Evolutionary conservation across 1,140 invertebrate species (phyloP).

Genomic region (Lucilia sericata): DNA sequence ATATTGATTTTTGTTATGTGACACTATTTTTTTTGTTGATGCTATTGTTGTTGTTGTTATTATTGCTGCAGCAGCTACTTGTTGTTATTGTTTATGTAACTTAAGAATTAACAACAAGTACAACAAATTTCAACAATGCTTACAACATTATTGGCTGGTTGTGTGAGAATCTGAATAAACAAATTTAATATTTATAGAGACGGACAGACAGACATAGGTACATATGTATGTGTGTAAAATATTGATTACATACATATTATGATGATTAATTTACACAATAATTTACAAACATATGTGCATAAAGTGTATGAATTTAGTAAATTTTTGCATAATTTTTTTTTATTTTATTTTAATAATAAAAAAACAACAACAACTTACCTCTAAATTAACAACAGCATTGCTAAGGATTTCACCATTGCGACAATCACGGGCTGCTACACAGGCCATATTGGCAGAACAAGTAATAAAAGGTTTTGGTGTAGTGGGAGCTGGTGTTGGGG

Average conservation of each 20-base stretch:
- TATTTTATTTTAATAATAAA: slow-evolving; percentile 16
- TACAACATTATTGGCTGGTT: neutral
- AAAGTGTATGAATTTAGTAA: neutral
- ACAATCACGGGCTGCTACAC: slow-evolving; percentile 60
- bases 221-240: neutral
- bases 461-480: slow-evolving; percentile 53
- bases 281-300: neutral
- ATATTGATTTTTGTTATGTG: slow-evolving; percentile 25
- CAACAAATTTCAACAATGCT: neutral
- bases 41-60: neutral
- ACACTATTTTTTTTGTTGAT: neutral
- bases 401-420: slow-evolving; percentile 62
- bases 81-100: slow-evolving; percentile 1
- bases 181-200: neutral
- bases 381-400: slow-evolving; percentile 38
- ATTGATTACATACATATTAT: neutral
- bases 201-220: neutral
- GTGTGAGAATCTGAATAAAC: slow-evolving; percentile 2
- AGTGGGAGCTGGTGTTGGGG: slow-evolving; percentile 54
- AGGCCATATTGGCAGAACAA: slow-evolving; percentile 59
- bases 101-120: slow-evolving; percentile 27
- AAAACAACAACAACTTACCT: slow-evolving; percentile 37
- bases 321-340: neutral
- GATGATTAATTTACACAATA: slow-evolving; percentile 21
- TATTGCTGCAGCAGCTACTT: neutral